phyloP scores from a whole-genome alignment of 1,140 invertebrate genomes.

The Nephila pilipes region DNA sequence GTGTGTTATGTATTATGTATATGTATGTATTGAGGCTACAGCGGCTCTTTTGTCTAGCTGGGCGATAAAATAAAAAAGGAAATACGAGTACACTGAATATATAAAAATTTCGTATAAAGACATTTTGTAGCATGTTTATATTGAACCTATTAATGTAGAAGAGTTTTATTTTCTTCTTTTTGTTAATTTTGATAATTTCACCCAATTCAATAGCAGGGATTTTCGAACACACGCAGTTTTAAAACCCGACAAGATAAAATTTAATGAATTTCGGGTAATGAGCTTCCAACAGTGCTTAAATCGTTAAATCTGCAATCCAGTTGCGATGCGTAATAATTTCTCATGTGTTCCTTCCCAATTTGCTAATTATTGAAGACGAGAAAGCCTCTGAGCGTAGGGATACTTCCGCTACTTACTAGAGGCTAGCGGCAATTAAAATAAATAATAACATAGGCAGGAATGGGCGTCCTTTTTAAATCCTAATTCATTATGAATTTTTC shows the following conservation, averaged over 20 bases:
- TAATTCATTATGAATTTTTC: too few species aligned
- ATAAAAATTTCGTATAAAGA: too few species aligned
- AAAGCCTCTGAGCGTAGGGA: not conserved
- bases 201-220: not conserved
- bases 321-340: not conserved
- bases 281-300: slow-evolving; percentile 6
- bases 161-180: too few species aligned
- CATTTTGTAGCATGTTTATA: too few species aligned
- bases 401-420: not conserved
- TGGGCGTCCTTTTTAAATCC: too few species aligned
- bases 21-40: too few species aligned
- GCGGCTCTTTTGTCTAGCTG: too few species aligned
- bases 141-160: too few species aligned
- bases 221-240: not conserved
- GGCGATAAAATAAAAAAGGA: too few species aligned
- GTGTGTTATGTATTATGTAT: too few species aligned
- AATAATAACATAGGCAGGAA: not conserved
- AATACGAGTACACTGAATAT: too few species aligned
- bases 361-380: not conserved
- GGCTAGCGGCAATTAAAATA: slow-evolving; percentile 42
- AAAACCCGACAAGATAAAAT: not conserved
- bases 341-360: not conserved
- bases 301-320: slow-evolving; percentile 9
- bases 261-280: slow-evolving; percentile 17
- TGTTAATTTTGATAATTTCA: too few species aligned